Conservation (phyloP, 2,113 vertebrate species). For the Platichthys stellatus region DNA sequence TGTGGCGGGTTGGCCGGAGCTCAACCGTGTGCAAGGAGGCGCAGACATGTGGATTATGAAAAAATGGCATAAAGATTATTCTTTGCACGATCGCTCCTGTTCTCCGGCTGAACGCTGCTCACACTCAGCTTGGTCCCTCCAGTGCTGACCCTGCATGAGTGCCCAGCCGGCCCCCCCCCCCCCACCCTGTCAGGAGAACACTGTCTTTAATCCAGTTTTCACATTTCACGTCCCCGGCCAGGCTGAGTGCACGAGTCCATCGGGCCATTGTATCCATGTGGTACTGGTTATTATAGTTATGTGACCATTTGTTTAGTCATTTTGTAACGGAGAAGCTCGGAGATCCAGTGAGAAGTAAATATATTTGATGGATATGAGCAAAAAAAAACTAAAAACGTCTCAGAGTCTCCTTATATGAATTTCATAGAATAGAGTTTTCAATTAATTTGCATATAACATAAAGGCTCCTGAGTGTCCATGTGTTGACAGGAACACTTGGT, state of each 20-base stretch:
- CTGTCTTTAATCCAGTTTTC: constrained; percentile 38
- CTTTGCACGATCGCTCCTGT: constrained; percentile 16
- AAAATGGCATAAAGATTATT: constrained; percentile 27
- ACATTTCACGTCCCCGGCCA: neutral
- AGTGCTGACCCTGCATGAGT: constrained; percentile 31
- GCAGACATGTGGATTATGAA: constrained; percentile 41
- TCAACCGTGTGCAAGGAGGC: constrained; percentile 12
- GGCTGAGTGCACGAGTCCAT: neutral
- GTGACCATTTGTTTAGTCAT: constrained; percentile 25
- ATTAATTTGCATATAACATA: neutral
- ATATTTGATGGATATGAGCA: neutral
- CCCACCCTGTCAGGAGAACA: constrained; percentile 5
- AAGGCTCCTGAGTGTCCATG: neutral
- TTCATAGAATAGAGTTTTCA: neutral
- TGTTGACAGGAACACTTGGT: neutral
- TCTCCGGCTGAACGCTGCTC: constrained; percentile 8
- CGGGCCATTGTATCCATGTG: constrained; percentile 1
- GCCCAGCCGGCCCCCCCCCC: constrained; percentile 25
- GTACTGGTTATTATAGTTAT: constrained; percentile 38
- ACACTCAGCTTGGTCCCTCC: neutral
- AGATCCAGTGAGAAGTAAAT: neutral
- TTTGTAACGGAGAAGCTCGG: constrained; percentile 7
- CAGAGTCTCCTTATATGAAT: neutral
- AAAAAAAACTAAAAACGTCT: too few species aligned
- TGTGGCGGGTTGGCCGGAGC: constrained; percentile 26